A percentile compares a stretch with the other conserved stretches of the same genome.
phyloP scores from a whole-genome alignment of 2,888 invertebrate species.

The Idaea straminata region DNA sequence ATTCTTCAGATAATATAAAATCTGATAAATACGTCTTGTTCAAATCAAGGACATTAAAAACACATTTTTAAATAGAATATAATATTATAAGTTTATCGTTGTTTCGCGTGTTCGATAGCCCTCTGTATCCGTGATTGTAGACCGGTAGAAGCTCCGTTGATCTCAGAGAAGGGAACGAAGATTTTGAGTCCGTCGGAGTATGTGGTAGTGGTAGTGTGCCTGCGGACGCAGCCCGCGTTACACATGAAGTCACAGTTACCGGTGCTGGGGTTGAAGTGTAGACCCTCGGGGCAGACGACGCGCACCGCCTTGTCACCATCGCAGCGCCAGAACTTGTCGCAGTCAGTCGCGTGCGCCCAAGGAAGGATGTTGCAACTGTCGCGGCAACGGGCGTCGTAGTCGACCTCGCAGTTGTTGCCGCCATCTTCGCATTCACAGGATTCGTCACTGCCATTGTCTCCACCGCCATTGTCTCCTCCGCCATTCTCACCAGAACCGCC shows the following conservation, averaged over 20 bases:
- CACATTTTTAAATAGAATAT: slow-evolving; percentile 4
- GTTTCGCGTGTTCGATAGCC: slow-evolving; percentile 14
- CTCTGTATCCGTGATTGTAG: slow-evolving; percentile 6
- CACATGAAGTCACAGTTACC: slow-evolving; percentile 59
- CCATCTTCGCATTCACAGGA: not conserved
- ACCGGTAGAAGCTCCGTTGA: slow-evolving; percentile 25
- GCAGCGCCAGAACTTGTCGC: slow-evolving; percentile 66
- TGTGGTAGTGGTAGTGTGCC: slow-evolving; percentile 35
- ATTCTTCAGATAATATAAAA: not conserved
- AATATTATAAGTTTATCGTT: slow-evolving; percentile 6
- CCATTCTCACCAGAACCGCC: too few species aligned
- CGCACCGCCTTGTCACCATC: slow-evolving; percentile 40
- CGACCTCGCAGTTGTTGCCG: not conserved
- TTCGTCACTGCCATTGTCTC: slow-evolving; percentile 1
- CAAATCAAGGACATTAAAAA: not conserved
- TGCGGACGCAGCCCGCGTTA: slow-evolving; percentile 50
- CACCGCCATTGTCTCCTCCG: slow-evolving; percentile 5
- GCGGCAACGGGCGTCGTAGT: slow-evolving; percentile 34
- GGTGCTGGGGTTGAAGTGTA: slow-evolving; percentile 56
- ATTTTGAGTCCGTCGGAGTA: slow-evolving; percentile 43
- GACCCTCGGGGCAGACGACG: slow-evolving; percentile 55
- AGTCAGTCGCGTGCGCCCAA: slow-evolving; percentile 60
- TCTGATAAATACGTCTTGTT: not conserved
- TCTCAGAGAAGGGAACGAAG: slow-evolving; percentile 51
- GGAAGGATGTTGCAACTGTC: slow-evolving; percentile 52